Base-by-base conservation (phyloP, 1,140 invertebrate species). In the Drosophila neocordata region DNA sequence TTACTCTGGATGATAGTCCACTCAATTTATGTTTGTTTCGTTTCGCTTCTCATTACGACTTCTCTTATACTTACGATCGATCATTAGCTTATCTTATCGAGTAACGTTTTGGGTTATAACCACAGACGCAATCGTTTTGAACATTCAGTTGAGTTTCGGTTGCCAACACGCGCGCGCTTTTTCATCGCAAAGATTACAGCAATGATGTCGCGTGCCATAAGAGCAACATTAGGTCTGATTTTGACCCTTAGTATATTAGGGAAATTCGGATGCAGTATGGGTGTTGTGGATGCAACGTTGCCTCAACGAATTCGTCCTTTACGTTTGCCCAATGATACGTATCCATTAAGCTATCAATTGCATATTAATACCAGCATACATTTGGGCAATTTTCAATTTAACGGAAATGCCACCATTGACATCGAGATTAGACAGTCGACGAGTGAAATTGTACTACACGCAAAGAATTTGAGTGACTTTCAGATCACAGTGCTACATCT, bases 271-370 rank as follows among this genome's bases (percentile, higher is more conserved):
- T 48, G 9, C 18, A 9, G 15, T 18, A 15, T 18, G 5, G 58
- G 59, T 27, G 61, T 20, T 20, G 15, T 11, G 11, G 59, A 31
- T 31, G 5, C 35, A 12, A 51, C 51, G 22, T 12, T 53, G 20
- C 41, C 64, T 6, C 7, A 12, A 0, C 58, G 64, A 13, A 38
- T 52, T n/a, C 73, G 73, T 5, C 63, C 80, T 5, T 93, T 94
- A 66, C 93, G 94, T 1, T 92, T 97, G 5, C 94, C 95, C 0
- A 89, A 75, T 2, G 80, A 93, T 35, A 93, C 94, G 0, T 74
- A 91, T 13, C 95, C 95, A 0, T 79, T 93, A 12, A 93, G 94
- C 77, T 96, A 96, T 82, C 93, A 95, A 37, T 91, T 96, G 9
- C 92, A 92, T 24, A 92, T 96, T 0, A 93, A 93, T 80, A 93